Evolutionary conservation across 2,797 vertebrate genomes (phyloP).

Genomic region (Pristis pectinata): DNA sequence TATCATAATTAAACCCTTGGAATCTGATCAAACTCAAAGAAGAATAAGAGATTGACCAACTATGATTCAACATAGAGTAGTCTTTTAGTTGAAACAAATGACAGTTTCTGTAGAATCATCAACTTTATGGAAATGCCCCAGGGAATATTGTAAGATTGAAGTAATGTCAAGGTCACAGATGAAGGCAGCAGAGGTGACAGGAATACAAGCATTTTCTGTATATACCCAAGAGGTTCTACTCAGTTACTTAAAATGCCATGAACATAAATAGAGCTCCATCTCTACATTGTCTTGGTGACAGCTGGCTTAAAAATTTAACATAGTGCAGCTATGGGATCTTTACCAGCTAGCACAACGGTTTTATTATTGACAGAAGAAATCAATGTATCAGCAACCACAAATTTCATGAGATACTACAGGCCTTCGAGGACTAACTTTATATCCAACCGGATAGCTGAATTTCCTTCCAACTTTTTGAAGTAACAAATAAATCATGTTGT

Average conservation of each 20-base stretch:
- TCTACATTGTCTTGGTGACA: constrained; percentile 49
- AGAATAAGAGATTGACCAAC: constrained; percentile 27
- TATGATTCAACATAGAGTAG: constrained; percentile 39
- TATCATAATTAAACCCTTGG: constrained; percentile 36
- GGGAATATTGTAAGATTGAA: constrained; percentile 49
- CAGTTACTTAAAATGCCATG: constrained; percentile 61
- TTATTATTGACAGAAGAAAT: constrained; percentile 46
- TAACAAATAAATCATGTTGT: neutral
- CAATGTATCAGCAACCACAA: constrained; percentile 41
- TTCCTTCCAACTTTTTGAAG: constrained; percentile 13
- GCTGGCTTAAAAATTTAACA: constrained; percentile 51
- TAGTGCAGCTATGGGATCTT: constrained; percentile 47
- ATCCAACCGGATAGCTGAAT: constrained; percentile 24
- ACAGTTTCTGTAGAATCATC: constrained; percentile 48
- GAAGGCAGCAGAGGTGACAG: constrained; percentile 56
- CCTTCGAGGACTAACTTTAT: constrained; percentile 1
- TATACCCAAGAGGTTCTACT: constrained; percentile 53
- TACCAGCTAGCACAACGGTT: constrained; percentile 41
- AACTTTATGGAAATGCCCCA: constrained; percentile 48
- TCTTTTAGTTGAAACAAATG: constrained; percentile 49
- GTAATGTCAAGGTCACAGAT: constrained; percentile 55
- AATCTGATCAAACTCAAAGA: constrained; percentile 28
- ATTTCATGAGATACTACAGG: constrained; percentile 39
- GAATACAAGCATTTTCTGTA: constrained; percentile 54
- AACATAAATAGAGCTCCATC: constrained; percentile 56